These are phyloP conservation scores for Elachura formosa DNA, from an alignment of 2,113 vertebrate genomes.

Conservation along the genomic window DNA sequence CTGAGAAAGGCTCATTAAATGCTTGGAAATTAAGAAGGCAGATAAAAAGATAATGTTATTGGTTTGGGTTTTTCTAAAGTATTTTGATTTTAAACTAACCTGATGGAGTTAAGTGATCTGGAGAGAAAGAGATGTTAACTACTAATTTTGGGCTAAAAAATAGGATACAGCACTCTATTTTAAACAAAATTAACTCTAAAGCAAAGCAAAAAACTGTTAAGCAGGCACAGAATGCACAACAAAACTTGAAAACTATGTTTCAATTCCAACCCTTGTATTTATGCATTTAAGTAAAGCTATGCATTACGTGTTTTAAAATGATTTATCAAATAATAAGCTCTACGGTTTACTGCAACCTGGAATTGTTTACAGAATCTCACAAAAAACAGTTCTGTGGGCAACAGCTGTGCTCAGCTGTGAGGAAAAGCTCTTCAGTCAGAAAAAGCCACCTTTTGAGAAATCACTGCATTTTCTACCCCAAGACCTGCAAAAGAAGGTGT, in stretches of 20 bases:
- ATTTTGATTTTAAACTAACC: not conserved
- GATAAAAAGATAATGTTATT: not conserved
- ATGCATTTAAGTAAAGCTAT: not conserved
- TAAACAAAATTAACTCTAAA: not conserved
- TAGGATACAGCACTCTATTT: not conserved
- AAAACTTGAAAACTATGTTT: not conserved
- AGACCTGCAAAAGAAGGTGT: not conserved
- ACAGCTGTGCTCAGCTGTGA: slow-evolving; percentile 1
- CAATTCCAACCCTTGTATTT: not conserved
- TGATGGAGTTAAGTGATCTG: not conserved
- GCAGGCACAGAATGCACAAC: not conserved
- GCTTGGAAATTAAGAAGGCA: not conserved
- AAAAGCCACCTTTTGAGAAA: not conserved
- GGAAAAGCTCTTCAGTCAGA: not conserved
- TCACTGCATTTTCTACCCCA: not conserved
- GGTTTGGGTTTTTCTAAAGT: not conserved
- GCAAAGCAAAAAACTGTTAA: not conserved
- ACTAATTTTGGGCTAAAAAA: not conserved
- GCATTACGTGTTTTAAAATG: not conserved
- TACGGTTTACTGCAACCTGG: not conserved
- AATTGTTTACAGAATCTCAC: not conserved
- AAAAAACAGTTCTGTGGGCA: not conserved
- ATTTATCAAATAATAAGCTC: slow-evolving; percentile 4
- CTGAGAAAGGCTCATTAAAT: not conserved
- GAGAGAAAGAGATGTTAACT: not conserved